Evolutionary conservation across 1,140 invertebrate genomes (phyloP), one percentile per base, ranked within the genome.

Genomic region (Tetramorium simillimum): DNA sequence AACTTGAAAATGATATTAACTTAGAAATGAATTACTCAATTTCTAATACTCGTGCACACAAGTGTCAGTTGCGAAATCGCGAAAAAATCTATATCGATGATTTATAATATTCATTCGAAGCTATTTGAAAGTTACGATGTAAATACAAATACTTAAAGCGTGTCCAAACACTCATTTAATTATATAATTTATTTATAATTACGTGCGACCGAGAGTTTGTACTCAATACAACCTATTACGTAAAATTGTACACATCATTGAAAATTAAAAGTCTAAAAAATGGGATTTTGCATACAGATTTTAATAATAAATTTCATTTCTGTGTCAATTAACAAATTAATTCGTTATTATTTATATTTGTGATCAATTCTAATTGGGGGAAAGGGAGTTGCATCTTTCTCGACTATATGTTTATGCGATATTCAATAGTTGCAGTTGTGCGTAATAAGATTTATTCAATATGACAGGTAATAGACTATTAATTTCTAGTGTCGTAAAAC

Each of bases 81-180:
- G 14, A 10, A 63, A 63, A 78, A 77, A n/a, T 33, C 14, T 1
- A n/a, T 33, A 33, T 40, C 16, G 28, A 21, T 67, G 2, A 81
- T 69, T 69, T 10, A 69, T 12, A 24, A 24, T 6, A 21, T 37
- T 4, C 33, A 40, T 49, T 4, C 2, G 28, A 21, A 67, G 21
- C 12, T 40, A 24, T 67, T 33, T 51, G 16, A 51, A 3, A 81
- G 14, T 81, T 80, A 80, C 18, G 18, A 80, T 43, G 28, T 24
- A 60, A 24, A 24, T 67, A 60, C 62, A 6, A 40, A 10, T 46
- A n/a, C 24, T 21, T 40, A 12, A 21, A 24, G 37, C 12, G 14
- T 62, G 14, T 28, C 14, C 3, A 28, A 70, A 21, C 24, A 60
- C 16, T 58, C 33, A 24, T 40, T 69, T 43, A 43, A 33, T 33